Evolutionary conservation across 2,888 invertebrate species (phyloP).

Genomic region (Tridacna crocea): DNA sequence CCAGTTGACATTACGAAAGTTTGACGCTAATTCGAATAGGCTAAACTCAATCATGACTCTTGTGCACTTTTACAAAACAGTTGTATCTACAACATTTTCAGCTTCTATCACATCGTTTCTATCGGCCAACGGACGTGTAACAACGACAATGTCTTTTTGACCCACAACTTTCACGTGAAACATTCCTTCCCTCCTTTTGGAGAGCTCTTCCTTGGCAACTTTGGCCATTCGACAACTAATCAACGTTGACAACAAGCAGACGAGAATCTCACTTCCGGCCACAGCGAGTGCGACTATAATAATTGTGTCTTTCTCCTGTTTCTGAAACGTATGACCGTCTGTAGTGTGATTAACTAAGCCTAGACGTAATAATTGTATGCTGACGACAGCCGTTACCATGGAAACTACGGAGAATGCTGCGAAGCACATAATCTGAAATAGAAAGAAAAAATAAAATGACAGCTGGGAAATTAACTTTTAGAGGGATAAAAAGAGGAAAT

Average conservation of each 20-base stretch:
- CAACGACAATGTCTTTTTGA: constrained; percentile 84
- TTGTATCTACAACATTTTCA: constrained; percentile 42
- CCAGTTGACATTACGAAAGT: no score
- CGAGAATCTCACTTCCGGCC: constrained; percentile 82
- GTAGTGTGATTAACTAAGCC: constrained; percentile 84
- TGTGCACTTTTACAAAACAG: constrained; percentile 22
- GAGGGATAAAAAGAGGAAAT: background rate
- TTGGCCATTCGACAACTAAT: constrained; percentile 83
- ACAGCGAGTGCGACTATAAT: constrained; percentile 82
- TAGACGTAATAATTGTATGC: constrained; percentile 84
- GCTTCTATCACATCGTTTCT: constrained; percentile 67
- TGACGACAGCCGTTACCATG: constrained; percentile 83
- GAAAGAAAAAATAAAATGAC: background rate
- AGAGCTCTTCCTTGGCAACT: constrained; percentile 83
- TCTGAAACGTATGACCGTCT: constrained; percentile 84
- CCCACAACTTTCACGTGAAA: constrained; percentile 84
- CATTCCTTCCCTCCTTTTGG: constrained; percentile 82
- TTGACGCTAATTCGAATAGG: no score
- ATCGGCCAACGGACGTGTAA: constrained; percentile 74
- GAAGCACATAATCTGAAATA: constrained; percentile 84
- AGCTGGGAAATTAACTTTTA: background rate
- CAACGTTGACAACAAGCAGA: constrained; percentile 82
- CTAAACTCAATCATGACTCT: no score
- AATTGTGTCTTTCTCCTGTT: constrained; percentile 82
- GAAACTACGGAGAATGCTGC: constrained; percentile 84